Base-by-base conservation (phyloP, 2,113 vertebrate species). In the Platichthys stellatus region DNA sequence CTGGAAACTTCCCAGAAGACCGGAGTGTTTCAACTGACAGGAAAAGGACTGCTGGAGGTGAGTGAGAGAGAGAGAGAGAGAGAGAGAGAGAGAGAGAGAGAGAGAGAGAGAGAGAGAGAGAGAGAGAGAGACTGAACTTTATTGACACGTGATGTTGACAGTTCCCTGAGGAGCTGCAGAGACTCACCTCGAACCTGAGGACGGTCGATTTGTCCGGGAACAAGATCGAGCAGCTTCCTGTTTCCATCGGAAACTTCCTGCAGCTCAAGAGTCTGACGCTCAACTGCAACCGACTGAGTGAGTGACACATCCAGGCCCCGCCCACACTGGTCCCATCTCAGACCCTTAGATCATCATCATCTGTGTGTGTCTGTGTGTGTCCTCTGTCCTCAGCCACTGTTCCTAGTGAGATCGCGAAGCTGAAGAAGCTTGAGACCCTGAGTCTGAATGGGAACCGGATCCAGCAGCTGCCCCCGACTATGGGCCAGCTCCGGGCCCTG, bases 1-100 rank as follows among this genome's bases (percentile, higher is more conserved):
- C 90, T 99, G 93, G 98, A 99, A 81, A 99, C 97, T 0, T 97
- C 98, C 59, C 96, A 99, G 94, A 99, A 99, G 90, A 99, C 98
- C 0, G 98, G 98, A 0, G 98, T 98, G 77, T 99, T 99, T 87
- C 98, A 99, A 93, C 94, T 99, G 26, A 98, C 95, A 0, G 96
- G 94, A 35, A 98, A 97, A 64, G 96, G 96, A 0, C 94, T 99
- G 53, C 93, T 93, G 21, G 98, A 99, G 97, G 98, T 99, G 92
- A 86, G 61, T 26, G 43, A 5, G 18, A 14, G 20, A 35, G 31
- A 35, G 31, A 35, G 31, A 35, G 6, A 35, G 31, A 35, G 31
- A 35, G 6, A 35, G 6, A 35, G 31, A 35, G 31, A 35, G 31
- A 35, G 6, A 9, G 31, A 47, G 10, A 15, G 10, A 47, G 10